phyloP scores from a whole-genome alignment of 2,888 invertebrate genomes.

The Pristionchus fissidentatus region DNA sequence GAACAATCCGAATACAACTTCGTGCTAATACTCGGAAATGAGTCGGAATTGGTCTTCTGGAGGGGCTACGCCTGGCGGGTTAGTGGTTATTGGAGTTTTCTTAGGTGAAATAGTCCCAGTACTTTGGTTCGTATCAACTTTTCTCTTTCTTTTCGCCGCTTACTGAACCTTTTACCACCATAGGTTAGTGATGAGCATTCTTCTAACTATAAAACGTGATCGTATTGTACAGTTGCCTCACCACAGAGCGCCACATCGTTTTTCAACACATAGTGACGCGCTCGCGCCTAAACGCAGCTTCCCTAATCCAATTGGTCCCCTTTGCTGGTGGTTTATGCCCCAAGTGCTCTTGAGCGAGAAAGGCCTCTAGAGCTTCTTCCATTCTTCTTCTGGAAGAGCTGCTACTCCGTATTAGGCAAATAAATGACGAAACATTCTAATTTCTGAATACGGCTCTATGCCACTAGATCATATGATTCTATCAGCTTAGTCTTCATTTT shows the following conservation, averaged over 20 bases:
- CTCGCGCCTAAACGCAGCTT: constrained; percentile 11
- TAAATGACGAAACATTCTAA: too few relatives aligned
- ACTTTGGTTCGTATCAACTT: background rate
- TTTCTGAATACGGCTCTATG: too few relatives aligned
- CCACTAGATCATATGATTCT: too few relatives aligned
- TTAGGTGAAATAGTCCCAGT: background rate
- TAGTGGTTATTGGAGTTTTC: constrained; percentile 22
- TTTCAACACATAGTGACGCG: background rate
- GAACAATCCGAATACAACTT: background rate
- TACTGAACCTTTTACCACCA: background rate
- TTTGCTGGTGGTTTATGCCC: background rate
- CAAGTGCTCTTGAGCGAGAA: constrained; percentile 20
- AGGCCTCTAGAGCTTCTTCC: background rate
- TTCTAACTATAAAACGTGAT: background rate
- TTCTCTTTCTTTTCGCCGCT: constrained; percentile 13
- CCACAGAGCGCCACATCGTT: background rate
- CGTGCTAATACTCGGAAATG: constrained; percentile 23
- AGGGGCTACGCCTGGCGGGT: constrained; percentile 52
- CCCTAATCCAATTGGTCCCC: constrained; percentile 28
- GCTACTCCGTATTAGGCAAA: too few relatives aligned
- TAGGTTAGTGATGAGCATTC: too few relatives aligned
- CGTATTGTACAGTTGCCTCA: too few relatives aligned
- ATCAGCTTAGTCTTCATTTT: too few relatives aligned
- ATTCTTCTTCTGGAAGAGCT: too few relatives aligned
- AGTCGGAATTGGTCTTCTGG: constrained; percentile 49